These are phyloP conservation scores for Luehdorfia chinensis DNA, from an alignment of 1,140 invertebrate genomes.

Conservation along the genomic window DNA sequence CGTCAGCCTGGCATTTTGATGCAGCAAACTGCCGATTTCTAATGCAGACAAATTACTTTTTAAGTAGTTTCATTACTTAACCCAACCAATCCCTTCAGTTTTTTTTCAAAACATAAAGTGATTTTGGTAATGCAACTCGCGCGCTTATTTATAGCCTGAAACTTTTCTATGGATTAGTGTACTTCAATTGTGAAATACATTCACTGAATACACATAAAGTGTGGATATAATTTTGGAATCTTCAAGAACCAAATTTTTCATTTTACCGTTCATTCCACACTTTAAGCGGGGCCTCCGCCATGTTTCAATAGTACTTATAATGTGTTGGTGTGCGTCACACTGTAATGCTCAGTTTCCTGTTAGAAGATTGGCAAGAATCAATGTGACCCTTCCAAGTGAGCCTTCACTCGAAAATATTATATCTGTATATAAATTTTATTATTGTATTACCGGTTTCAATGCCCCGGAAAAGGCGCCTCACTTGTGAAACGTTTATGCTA, in stretches of 20 bases:
- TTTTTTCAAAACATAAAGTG: no score
- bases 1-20: constrained; percentile 3
- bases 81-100: no score
- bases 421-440: constrained; percentile 38
- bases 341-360: constrained; percentile 62
- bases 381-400: constrained; percentile 62
- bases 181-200: constrained; percentile 26
- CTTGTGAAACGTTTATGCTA: constrained; percentile 67
- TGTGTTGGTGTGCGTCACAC: constrained; percentile 74
- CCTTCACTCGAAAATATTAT: constrained; percentile 47
- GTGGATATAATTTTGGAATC: constrained; percentile 18
- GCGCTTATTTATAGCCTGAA: no score
- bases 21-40: constrained; percentile 6
- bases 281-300: constrained; percentile 44
- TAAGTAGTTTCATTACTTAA: no score
- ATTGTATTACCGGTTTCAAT: constrained; percentile 21
- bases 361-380: constrained; percentile 61
- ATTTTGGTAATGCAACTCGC: no score
- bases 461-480: constrained; percentile 68
- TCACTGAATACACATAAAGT: constrained; percentile 26
- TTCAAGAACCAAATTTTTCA: background rate
- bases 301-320: constrained; percentile 58
- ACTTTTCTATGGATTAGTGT: background rate
- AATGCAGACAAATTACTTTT: no score
- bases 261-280: constrained; percentile 19